These are phyloP conservation scores for Ernsta delagoae DNA, from an alignment of 2,888 invertebrate species.

Conservation along the genomic window DNA sequence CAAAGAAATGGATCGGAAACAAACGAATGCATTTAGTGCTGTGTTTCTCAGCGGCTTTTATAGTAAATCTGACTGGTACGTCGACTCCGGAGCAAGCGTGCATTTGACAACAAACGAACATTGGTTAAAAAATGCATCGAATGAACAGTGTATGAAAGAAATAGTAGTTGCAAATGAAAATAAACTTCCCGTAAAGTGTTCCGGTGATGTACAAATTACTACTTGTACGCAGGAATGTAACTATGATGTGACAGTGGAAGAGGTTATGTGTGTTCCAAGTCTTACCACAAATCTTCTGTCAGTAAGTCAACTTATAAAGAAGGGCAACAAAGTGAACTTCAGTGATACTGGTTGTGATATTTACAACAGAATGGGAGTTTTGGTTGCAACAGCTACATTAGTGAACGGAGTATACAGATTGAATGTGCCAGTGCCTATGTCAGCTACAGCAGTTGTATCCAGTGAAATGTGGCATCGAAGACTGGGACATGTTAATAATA, in stretches of 20 bases:
- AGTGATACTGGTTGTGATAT: not conserved
- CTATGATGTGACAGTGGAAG: not conserved
- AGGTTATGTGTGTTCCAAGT: conserved; percentile 3
- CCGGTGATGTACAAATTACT: not conserved
- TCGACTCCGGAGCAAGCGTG: not conserved
- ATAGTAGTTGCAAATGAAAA: not conserved
- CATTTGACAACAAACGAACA: not conserved
- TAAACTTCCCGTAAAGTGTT: not conserved
- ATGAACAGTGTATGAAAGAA: not conserved
- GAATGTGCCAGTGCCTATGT: not conserved
- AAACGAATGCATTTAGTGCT: not conserved
- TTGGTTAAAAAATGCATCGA: not conserved
- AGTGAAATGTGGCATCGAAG: not conserved
- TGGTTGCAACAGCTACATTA: not conserved
- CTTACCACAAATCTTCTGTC: not conserved
- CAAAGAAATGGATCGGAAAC: not conserved
- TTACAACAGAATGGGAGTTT: not conserved
- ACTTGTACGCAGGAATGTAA: not conserved
- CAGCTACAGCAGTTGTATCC: not conserved
- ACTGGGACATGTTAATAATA: not conserved
- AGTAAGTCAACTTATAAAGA: not conserved
- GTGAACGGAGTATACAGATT: not conserved
- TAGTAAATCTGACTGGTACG: not conserved
- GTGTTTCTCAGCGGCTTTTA: not conserved
- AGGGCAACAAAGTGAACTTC: not conserved